Evolutionary conservation across 2,113 vertebrate species (phyloP).

Genomic region (Sinocyclocheilus anshuiensis): DNA sequence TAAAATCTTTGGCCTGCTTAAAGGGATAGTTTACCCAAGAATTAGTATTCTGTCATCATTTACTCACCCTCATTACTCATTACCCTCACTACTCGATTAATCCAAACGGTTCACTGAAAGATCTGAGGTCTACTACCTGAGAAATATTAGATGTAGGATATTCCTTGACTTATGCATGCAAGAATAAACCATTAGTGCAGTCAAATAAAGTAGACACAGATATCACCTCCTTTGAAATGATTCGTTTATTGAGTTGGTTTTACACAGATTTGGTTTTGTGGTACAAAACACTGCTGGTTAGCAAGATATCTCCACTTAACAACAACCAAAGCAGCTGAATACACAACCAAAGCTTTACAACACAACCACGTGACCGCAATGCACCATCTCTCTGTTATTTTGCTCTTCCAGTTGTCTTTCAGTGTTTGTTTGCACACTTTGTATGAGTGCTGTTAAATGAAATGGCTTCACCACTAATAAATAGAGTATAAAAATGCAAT

Average conservation of each 20-base stretch:
- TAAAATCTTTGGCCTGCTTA: neutral
- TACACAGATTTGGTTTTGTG: conserved; percentile 70
- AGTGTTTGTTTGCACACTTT: conserved; percentile 55
- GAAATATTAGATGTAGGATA: neutral
- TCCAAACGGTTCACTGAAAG: too few species aligned
- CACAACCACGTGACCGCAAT: conserved; percentile 67
- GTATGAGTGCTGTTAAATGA: conserved; percentile 62
- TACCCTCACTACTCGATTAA: neutral
- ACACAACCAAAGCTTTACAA: conserved; percentile 48
- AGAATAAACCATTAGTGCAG: neutral
- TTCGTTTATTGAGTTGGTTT: conserved; percentile 76
- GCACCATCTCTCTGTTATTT: conserved; percentile 15
- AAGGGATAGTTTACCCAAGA: neutral
- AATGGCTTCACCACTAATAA: conserved; percentile 99
- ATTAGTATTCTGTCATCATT: neutral
- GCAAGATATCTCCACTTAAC: conserved; percentile 49
- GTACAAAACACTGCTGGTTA: conserved; percentile 54
- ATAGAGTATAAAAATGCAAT: conserved; percentile 89
- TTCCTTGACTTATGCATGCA: neutral
- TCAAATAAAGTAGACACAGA: conserved; percentile 23
- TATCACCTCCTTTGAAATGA: conserved; percentile 64
- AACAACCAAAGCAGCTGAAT: conserved; percentile 66
- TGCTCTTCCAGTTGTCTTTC: conserved; percentile 42
- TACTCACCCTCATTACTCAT: neutral
- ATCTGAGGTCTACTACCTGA: too few species aligned